Conservation (phyloP, 2,113 vertebrate species). For the Dasypus novemcinctus region DNA sequence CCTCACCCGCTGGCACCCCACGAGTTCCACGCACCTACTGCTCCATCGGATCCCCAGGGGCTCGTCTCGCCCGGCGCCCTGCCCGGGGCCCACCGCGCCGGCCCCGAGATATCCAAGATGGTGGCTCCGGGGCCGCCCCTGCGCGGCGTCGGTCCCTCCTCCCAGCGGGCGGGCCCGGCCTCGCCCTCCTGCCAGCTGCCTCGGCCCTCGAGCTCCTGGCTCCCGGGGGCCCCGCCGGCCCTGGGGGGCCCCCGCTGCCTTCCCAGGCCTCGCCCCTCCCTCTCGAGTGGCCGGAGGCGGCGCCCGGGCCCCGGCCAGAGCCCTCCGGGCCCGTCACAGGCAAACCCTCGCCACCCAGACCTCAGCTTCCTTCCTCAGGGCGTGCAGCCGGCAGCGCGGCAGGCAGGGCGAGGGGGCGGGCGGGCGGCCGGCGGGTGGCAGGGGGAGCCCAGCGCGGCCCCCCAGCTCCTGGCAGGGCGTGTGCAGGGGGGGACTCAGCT, state of each 20-base stretch:
- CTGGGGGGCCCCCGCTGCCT: background rate
- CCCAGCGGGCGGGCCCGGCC: background rate
- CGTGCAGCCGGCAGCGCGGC: background rate
- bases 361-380: constrained; percentile 55
- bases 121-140: accelerated
- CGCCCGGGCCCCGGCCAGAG: background rate
- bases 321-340: background rate
- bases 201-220: background rate
- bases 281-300: accelerated
- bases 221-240: background rate
- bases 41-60: background rate
- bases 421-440: background rate
- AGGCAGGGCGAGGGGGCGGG: background rate
- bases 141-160: background rate
- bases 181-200: background rate
- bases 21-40: background rate
- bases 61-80: accelerated
- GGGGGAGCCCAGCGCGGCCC: background rate
- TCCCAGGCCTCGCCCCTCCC: background rate
- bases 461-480: background rate
- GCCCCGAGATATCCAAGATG: background rate
- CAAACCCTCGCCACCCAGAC: background rate
- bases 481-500: background rate
- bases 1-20: background rate
- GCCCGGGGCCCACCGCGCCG: accelerated